phyloP scores from a whole-genome alignment of 2,113 vertebrate genomes.

The Brachyistius frenatus region DNA sequence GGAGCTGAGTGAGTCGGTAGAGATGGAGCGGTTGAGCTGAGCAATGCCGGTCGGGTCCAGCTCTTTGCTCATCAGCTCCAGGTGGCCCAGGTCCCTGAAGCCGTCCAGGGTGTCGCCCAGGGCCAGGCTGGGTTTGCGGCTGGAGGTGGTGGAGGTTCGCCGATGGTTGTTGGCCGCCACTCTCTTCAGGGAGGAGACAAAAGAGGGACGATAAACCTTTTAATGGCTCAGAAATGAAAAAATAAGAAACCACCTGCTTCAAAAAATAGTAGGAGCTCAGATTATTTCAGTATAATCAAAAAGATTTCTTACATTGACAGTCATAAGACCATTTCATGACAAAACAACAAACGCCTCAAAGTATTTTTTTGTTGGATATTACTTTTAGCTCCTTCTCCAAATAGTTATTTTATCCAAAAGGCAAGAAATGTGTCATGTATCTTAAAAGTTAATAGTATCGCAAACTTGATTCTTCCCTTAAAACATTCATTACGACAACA shows the following conservation, averaged over 20 bases:
- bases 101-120: conserved; percentile 89
- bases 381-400: too few species aligned
- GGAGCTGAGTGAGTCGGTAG: conserved; percentile 94
- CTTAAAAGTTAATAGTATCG: too few species aligned
- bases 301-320: too few species aligned
- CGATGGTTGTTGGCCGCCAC: conserved; percentile 81
- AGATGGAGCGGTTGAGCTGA: conserved; percentile 90
- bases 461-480: too few species aligned
- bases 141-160: conserved; percentile 70
- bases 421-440: too few species aligned
- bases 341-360: too few species aligned
- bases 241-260: neutral
- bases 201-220: neutral
- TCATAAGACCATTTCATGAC: too few species aligned
- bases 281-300: too few species aligned
- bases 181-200: conserved; percentile 78
- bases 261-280: neutral
- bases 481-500: too few species aligned
- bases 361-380: too few species aligned
- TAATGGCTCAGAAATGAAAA: neutral
- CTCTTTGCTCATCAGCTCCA: conserved; percentile 95
- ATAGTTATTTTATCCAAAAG: too few species aligned
- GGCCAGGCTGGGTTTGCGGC: conserved; percentile 89
- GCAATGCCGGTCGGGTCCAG: conserved; percentile 83
- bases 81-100: conserved; percentile 92